Evolutionary conservation across 1,140 invertebrate genomes (phyloP).

Genomic region (Thaumatotibia leucotreta): DNA sequence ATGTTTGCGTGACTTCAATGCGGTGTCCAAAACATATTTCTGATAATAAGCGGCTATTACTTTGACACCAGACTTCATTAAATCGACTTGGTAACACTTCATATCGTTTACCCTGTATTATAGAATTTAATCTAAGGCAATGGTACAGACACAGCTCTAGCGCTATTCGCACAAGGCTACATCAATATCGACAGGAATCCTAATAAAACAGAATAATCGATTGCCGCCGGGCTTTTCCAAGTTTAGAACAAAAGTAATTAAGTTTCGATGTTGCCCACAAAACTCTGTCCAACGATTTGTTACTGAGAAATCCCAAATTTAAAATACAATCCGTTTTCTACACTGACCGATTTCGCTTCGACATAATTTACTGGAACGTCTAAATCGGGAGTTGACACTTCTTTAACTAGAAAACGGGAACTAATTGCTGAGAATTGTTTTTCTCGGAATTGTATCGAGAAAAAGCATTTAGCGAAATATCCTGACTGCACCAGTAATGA

Average conservation of each 20-base stretch:
- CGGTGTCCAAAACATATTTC: too few relatives aligned
- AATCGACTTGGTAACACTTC: too few relatives aligned
- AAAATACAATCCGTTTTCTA: conserved; percentile 33
- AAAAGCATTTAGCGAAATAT: not conserved
- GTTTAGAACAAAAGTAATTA: conserved; percentile 28
- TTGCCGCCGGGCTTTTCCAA: not conserved
- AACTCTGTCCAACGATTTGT: conserved; percentile 20
- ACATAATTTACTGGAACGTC: conserved; percentile 2
- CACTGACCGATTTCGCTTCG: conserved; percentile 25
- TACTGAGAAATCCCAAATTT: conserved; percentile 34
- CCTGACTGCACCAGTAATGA: too few relatives aligned
- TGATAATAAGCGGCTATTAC: too few relatives aligned
- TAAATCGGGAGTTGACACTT: not conserved
- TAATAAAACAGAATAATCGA: not conserved
- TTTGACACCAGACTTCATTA: too few relatives aligned
- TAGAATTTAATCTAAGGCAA: too few relatives aligned
- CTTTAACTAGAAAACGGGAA: not conserved
- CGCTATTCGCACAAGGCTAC: not conserved
- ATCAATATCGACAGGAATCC: not conserved
- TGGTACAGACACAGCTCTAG: not conserved
- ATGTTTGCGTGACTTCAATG: too few relatives aligned
- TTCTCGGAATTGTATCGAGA: not conserved
- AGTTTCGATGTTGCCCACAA: conserved; percentile 24
- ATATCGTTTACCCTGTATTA: too few relatives aligned
- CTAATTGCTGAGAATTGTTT: not conserved